phyloP scores from a whole-genome alignment of 2,888 invertebrate species.

The Idaea dimidiata region DNA sequence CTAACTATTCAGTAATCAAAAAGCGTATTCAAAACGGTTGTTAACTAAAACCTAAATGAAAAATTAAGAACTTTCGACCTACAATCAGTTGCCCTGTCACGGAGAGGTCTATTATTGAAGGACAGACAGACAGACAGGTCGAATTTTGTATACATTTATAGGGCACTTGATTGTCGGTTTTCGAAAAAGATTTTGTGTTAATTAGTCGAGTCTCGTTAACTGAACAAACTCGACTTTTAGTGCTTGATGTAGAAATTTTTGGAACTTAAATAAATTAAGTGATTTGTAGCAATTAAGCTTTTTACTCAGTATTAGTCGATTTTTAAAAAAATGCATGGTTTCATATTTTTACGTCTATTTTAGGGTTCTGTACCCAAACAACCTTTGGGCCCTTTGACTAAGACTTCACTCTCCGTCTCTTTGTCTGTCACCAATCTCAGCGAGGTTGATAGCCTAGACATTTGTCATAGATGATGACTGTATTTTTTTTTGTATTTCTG shows the following conservation, averaged over 20 bases:
- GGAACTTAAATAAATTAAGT: constrained; percentile 11
- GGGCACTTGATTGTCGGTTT: constrained; percentile 34
- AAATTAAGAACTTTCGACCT: background rate
- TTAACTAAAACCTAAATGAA: background rate
- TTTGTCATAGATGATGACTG: too few species aligned
- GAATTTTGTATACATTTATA: background rate
- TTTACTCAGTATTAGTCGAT: background rate
- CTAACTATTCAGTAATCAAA: too few species aligned
- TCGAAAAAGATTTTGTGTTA: constrained; percentile 52
- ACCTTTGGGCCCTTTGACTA: too few species aligned
- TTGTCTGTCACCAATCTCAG: too few species aligned
- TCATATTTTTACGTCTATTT: constrained; percentile 2
- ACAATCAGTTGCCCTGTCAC: background rate
- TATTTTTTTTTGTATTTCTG: too few species aligned
- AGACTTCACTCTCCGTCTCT: too few species aligned
- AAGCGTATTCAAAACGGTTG: background rate
- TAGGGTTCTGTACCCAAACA: too few species aligned
- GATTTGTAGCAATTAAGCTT: constrained; percentile 8
- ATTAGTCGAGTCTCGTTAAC: constrained; percentile 49
- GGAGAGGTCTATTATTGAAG: background rate
- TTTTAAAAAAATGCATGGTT: background rate
- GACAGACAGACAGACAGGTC: background rate
- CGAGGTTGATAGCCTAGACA: too few species aligned
- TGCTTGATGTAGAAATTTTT: constrained; percentile 18
- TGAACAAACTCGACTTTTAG: constrained; percentile 31